These are phyloP conservation scores for Ptilodon capucinus DNA, from an alignment of 2,888 invertebrate genomes.

Conservation along the genomic window DNA sequence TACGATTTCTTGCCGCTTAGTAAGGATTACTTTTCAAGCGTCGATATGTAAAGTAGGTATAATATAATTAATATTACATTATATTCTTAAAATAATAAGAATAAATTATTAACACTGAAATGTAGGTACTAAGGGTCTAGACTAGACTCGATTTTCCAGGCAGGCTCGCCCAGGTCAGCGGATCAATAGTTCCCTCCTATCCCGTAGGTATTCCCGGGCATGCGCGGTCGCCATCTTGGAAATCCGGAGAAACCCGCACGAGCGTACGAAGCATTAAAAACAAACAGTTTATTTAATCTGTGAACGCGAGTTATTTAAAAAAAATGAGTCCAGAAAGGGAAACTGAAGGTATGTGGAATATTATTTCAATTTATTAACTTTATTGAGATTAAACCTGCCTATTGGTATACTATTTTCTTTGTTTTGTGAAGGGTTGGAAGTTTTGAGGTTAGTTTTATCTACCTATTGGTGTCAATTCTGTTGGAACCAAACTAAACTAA, in stretches of 20 bases:
- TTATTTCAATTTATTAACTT: neutral
- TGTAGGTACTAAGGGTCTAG: neutral
- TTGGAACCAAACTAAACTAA: too few species aligned
- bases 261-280: conserved; percentile 31
- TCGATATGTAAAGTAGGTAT: too few species aligned
- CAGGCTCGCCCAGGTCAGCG: conserved; percentile 43
- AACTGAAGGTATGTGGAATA: conserved; percentile 61
- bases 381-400: too few species aligned
- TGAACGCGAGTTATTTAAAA: conserved; percentile 16
- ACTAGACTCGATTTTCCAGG: conserved; percentile 23
- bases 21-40: too few species aligned
- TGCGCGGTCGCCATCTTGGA: conserved; percentile 55
- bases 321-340: conserved; percentile 66
- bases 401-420: neutral
- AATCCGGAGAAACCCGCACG: conserved; percentile 12
- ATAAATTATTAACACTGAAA: too few species aligned
- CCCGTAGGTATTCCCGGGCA: conserved; percentile 32
- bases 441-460: neutral
- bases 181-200: conserved; percentile 65
- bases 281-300: conserved; percentile 31
- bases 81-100: too few species aligned
- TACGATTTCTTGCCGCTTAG: too few species aligned
- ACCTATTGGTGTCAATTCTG: too few species aligned
- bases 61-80: too few species aligned
- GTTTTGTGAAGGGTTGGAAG: neutral